Conservation (phyloP, 2,113 vertebrate genomes). For the Oryzias woworae region DNA sequence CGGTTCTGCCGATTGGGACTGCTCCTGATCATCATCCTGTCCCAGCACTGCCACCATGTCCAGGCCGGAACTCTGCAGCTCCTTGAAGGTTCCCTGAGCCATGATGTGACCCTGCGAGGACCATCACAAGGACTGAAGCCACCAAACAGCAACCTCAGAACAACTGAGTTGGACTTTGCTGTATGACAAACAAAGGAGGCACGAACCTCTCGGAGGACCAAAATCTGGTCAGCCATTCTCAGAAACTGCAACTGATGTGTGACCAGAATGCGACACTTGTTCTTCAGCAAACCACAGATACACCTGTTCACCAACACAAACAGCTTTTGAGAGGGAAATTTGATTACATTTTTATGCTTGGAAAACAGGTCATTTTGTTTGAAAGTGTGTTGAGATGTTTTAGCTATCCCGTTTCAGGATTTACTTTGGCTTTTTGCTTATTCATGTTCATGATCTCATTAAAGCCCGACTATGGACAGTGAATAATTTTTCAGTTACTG, state of each 20-base stretch:
- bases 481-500: no score
- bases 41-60: conserved; percentile 86
- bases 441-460: no score
- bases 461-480: no score
- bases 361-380: no score
- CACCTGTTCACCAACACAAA: conserved; percentile 75
- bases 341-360: no score
- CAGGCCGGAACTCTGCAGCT: conserved; percentile 83
- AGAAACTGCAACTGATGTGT: conserved; percentile 96
- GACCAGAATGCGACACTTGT: conserved; percentile 89
- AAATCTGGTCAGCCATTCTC: conserved; percentile 85
- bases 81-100: conserved; percentile 83
- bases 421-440: no score
- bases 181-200: background rate
- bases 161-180: background rate
- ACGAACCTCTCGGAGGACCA: conserved; percentile 92
- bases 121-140: no score
- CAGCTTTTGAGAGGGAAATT: background rate
- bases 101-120: conserved; percentile 82
- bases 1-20: background rate
- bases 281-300: conserved; percentile 88
- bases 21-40: conserved; percentile 76
- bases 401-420: no score
- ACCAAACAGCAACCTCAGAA: no score
- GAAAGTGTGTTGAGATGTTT: no score